A percentile compares a stretch with the other conserved stretches of the same genome.
Evolutionary conservation across 2,797 vertebrate genomes (phyloP).

Genomic region (Melanotaenia boesemani): DNA sequence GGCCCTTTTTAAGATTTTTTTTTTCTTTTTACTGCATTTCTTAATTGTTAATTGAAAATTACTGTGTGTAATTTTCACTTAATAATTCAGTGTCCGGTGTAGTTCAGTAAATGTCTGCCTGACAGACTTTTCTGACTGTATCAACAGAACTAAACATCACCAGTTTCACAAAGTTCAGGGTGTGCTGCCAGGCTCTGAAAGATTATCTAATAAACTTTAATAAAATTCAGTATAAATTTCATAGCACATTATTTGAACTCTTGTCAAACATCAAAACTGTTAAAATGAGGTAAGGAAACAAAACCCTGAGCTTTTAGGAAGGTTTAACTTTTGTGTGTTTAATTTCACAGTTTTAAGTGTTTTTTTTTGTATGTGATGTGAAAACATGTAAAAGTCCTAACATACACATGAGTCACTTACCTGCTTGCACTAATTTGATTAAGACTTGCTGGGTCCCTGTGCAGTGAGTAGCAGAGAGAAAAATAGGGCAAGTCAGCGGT

Average conservation of each 20-base stretch:
- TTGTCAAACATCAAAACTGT: not conserved
- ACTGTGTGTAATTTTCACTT: not conserved
- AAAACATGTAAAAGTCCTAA: not conserved
- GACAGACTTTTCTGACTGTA: not conserved
- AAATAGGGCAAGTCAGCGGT: conserved; percentile 6
- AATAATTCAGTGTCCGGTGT: not conserved
- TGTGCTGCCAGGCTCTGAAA: not conserved
- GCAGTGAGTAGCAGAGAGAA: conserved; percentile 5
- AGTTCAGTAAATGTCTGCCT: not conserved
- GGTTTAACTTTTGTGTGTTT: not conserved
- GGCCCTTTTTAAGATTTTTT: not conserved
- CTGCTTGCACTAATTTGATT: conserved; percentile 27
- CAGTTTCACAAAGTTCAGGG: not conserved
- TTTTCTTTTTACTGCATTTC: not conserved
- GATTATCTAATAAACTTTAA: conserved; percentile 4
- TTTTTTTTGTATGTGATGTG: not conserved
- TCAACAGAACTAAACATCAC: conserved; percentile 2
- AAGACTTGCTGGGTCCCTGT: conserved; percentile 13
- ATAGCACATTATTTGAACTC: not conserved
- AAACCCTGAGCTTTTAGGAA: not conserved
- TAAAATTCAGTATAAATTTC: not conserved
- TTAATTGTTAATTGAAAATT: not conserved
- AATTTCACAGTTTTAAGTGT: not conserved
- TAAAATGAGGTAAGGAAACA: not conserved
- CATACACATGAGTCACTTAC: not conserved